Evolutionary conservation across 1,140 invertebrate genomes (phyloP), one percentile per base, ranked within the genome.

Genomic region (Micrasema longulum): DNA sequence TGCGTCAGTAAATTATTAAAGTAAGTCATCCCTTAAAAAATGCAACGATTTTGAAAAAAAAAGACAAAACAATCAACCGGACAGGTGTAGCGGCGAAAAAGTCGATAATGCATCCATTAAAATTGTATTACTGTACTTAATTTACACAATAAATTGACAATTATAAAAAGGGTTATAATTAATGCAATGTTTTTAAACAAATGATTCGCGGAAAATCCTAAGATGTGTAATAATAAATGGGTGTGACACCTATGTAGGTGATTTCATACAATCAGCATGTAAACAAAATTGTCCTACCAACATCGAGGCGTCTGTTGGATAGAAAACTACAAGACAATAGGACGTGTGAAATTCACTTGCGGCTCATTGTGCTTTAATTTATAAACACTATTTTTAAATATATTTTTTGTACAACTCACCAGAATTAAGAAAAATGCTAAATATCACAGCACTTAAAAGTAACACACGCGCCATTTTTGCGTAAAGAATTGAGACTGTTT

Each of bases 361-460:
- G 7, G 26, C 2, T 31, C 7, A 31, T 31, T 31, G 26, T 7
- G 7, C 7, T 31, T 31, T 31, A 31, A 31, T 2, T 31, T 31
- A 4, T 31, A 31, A 31, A 31, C 7, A 4, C 2, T 31, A 31
- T 31, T 31, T 31, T 31, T 31, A 2, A 2, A 31, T 31, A 31
- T 31, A 31, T 4, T 4, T 2, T 31, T 22, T 4, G 11, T 10
- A 53, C 60, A 38, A 69, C 67, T 69, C 67, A 69, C 67, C 67
- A 14, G 38, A 48, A 62, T 45, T 69, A 31, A 69, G 23, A 47
- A 69, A 60, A 69, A 69, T 62, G 67, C 67, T 69, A 69, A 69
- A 69, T 69, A 69, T 69, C 53, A 69, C 67, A 60, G 50, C 67
- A 69, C 67, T 62, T 35, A 69, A 52, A 45, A 69, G 20, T 38